Percentiles rank a stretch among this genome's conserved stretches.
Conservation (phyloP, 2,888 invertebrate genomes). For the Oscheius sp. region DNA sequence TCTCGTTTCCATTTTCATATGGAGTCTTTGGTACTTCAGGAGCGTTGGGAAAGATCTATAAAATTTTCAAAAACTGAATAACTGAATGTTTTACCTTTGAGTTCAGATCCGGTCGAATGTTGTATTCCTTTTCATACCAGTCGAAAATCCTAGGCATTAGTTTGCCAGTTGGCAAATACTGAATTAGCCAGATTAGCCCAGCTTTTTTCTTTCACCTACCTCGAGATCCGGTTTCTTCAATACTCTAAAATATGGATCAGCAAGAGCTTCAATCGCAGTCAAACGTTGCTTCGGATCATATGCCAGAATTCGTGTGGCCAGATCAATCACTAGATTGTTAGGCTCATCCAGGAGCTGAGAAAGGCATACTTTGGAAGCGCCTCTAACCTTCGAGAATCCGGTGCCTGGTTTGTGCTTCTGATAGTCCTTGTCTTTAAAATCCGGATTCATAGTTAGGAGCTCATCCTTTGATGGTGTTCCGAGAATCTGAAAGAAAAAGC, state of each 20-base stretch:
- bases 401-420: constrained; percentile 27
- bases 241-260: constrained; percentile 38
- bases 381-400: constrained; percentile 35
- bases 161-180: constrained; percentile 32
- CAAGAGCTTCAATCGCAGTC: constrained; percentile 33
- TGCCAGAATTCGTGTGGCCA: constrained; percentile 30
- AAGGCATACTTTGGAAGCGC: not conserved
- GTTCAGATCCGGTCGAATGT: constrained; percentile 20
- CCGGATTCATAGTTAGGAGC: constrained; percentile 26
- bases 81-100: not conserved
- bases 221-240: constrained; percentile 18
- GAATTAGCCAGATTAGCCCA: not conserved
- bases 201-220: constrained; percentile 12
- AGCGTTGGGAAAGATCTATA: constrained; percentile 17
- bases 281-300: constrained; percentile 37
- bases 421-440: constrained; percentile 27
- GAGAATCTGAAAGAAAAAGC: constrained; percentile 28
- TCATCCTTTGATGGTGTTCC: constrained; percentile 44
- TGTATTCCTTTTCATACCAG: constrained; percentile 47
- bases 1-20: not conserved
- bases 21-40: not conserved
- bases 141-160: constrained; percentile 38
- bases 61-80: not conserved
- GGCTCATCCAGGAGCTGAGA: not conserved
- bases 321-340: constrained; percentile 21